Base-by-base conservation (phyloP, 2,797 vertebrate species). In the Thalassophryne amazonica region DNA sequence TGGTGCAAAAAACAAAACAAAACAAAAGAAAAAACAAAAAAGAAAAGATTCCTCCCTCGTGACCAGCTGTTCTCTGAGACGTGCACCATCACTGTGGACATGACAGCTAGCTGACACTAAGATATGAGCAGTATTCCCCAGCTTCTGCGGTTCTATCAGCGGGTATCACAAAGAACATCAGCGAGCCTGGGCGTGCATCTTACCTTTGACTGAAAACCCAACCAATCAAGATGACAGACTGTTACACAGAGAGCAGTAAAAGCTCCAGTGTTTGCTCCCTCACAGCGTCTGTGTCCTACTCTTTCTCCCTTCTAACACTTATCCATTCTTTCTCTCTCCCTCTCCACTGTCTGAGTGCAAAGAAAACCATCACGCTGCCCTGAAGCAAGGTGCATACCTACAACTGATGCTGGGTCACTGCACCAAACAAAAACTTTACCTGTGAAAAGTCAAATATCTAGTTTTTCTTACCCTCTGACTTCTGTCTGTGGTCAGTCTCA, bases 61-160 rank as follows among this genome's bases (percentile, higher is more conserved):
- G 62, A 27, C 39, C 23, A 7, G 18, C 49, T 42, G 75, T 67
- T 57, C 64, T 50, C 19, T 29, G 41, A n/a, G n/a, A 55, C 43
- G 7, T 33, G 22, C 10, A 4, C 4, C 42, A 35, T 69, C 39
- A 12, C 31, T 28, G 33, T 15, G 60, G 64, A 54, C 33, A 24
- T 42, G 49, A 25, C 24, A 38, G 31, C 4, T 38, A 58, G 35
- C 35, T 22, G 52, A n/a, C n/a, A n/a, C n/a, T n/a, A n/a, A 40
- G 47, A 37, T 30, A 53, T 46, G 60, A 60, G 22, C 6, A 46
- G 13, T 32, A 35, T 54, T 18, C 23, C 39, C 16, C 6, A 23
- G 39, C 31, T 11, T 17, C 45, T 14, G 29, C 4, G 55, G 31
- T 52, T 29, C 27, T 2, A 33, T 14, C 19, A 55, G 42, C 21